These are phyloP conservation scores for Diplodus sargus DNA, from an alignment of 2,797 vertebrate species.

Conservation along the genomic window DNA sequence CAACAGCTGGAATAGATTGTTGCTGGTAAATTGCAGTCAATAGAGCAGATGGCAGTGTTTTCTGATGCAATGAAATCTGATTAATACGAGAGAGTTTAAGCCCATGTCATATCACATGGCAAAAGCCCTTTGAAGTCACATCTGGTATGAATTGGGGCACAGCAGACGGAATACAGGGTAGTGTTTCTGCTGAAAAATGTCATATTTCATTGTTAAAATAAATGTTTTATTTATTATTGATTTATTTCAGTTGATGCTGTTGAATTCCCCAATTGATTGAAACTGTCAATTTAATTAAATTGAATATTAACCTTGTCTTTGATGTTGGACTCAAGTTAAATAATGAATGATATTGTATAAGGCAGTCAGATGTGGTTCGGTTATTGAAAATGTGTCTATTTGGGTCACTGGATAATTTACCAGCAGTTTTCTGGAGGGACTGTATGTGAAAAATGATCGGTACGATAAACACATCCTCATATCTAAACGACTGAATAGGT, in stretches of 20 bases:
- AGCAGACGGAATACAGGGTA: slow-evolving; percentile 2
- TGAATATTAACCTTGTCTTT: not conserved
- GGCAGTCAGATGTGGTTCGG: not conserved
- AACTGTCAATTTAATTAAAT: not conserved
- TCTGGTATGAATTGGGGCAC: slow-evolving; percentile 16
- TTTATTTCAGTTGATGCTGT: not conserved
- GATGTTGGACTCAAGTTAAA: not conserved
- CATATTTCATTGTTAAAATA: not conserved
- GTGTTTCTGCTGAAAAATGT: slow-evolving; percentile 1
- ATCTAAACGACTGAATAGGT: too few relatives aligned
- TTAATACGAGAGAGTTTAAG: slow-evolving; percentile 20
- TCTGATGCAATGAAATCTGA: slow-evolving; percentile 32
- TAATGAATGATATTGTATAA: not conserved
- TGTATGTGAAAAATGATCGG: too few relatives aligned
- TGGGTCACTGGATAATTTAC: not conserved
- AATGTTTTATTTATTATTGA: too few relatives aligned
- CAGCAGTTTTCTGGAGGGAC: not conserved
- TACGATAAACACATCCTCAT: not conserved
- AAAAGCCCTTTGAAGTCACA: slow-evolving; percentile 34
- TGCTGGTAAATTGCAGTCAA: slow-evolving; percentile 19
- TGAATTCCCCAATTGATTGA: not conserved
- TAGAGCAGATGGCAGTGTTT: slow-evolving; percentile 25
- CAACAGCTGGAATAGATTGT: slow-evolving; percentile 1
- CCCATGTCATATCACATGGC: slow-evolving; percentile 7
- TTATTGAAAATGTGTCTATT: not conserved